Conservation (phyloP, 2,888 invertebrate species). For the Melanargia galathea region DNA sequence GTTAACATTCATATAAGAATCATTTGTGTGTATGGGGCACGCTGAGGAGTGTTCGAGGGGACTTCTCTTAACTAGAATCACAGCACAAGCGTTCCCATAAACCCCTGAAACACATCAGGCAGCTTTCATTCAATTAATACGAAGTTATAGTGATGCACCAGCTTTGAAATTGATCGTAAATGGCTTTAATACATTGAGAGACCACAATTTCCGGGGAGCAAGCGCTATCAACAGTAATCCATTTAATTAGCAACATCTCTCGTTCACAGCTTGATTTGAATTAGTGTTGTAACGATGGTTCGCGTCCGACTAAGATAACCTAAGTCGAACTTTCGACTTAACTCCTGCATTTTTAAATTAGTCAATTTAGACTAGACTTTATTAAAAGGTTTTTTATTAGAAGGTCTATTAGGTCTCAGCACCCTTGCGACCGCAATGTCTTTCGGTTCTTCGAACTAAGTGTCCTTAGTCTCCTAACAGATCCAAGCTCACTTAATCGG, state of each 20-base stretch:
- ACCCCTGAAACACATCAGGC: background rate
- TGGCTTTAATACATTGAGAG: constrained; percentile 22
- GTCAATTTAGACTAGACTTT: too few species aligned
- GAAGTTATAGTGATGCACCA: background rate
- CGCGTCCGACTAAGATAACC: constrained; percentile 1
- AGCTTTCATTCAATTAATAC: constrained; percentile 9
- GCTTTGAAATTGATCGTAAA: constrained; percentile 16
- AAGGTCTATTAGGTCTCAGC: too few species aligned
- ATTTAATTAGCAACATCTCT: constrained; percentile 36
- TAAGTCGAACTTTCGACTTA: too few species aligned
- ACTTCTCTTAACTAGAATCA: background rate
- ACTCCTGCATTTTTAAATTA: background rate
- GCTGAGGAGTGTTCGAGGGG: too few species aligned
- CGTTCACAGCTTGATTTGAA: constrained; percentile 29
- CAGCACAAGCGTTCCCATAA: background rate
- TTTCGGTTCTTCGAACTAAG: too few species aligned
- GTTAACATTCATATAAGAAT: too few species aligned
- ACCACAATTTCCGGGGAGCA: constrained; percentile 32
- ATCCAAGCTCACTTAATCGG: too few species aligned
- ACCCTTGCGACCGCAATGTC: too few species aligned
- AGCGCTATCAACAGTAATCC: constrained; percentile 34
- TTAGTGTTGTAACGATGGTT: constrained; percentile 2
- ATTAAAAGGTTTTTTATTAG: too few species aligned
- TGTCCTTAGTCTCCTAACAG: too few species aligned
- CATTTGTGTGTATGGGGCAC: too few species aligned